phyloP scores from a whole-genome alignment of 2,797 vertebrate genomes.

The Discoglossus pictus region DNA sequence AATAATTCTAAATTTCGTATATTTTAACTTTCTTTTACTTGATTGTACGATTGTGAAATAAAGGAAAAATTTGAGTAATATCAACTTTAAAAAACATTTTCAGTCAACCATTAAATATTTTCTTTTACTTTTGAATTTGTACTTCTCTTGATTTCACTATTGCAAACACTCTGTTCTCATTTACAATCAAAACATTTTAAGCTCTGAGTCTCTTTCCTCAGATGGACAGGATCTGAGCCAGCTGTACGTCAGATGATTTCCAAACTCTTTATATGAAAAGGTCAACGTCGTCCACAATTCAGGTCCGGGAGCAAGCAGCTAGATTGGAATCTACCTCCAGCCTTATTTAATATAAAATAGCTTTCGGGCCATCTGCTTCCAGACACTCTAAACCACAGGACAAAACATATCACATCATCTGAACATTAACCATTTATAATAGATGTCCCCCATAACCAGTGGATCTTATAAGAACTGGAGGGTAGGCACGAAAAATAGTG shows the following conservation, averaged over 20 bases:
- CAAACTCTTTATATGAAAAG: conserved; percentile 47
- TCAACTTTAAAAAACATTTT: too few relatives aligned
- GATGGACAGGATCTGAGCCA: conserved; percentile 40
- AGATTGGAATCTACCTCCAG: conserved; percentile 35
- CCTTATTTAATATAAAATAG: conserved; percentile 24
- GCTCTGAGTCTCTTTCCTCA: conserved; percentile 39
- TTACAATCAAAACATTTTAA: conserved; percentile 51
- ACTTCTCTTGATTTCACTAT: conserved; percentile 3
- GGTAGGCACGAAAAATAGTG: neutral
- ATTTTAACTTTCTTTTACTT: conserved; percentile 19
- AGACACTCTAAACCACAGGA: conserved; percentile 13
- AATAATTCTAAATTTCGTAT: too few relatives aligned
- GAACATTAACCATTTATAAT: conserved; percentile 26
- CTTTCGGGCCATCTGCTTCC: conserved; percentile 30
- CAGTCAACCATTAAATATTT: conserved; percentile 20
- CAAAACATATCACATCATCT: conserved; percentile 18
- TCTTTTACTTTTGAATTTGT: conserved; percentile 5
- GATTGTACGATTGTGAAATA: conserved; percentile 3
- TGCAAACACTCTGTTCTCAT: conserved; percentile 34
- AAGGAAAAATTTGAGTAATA: conserved; percentile 23
- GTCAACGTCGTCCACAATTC: conserved; percentile 42
- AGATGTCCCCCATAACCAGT: conserved; percentile 29
- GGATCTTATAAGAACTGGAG: conserved; percentile 1
- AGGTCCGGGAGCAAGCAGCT: conserved; percentile 39
- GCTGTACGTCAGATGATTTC: conserved; percentile 43